These are phyloP conservation scores for Erpetoichthys calabaricus DNA, from an alignment of 2,797 vertebrate genomes.

Conservation along the genomic window DNA sequence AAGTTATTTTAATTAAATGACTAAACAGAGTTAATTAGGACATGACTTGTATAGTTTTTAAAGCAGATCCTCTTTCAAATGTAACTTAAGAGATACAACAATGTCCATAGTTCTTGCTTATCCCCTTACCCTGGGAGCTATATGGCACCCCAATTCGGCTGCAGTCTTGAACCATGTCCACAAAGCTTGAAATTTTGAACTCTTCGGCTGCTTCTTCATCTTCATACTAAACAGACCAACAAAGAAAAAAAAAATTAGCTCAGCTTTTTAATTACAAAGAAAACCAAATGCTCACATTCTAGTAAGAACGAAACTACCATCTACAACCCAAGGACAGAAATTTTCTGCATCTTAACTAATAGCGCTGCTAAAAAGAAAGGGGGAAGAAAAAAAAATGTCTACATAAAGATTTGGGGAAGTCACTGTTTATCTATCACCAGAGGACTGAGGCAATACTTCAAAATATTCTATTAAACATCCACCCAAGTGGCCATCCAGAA, in stretches of 20 bases:
- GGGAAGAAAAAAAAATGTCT: background rate
- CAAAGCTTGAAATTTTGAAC: constrained; percentile 95
- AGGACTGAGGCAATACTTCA: too few species aligned
- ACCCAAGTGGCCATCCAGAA: background rate
- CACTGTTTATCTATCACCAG: too few species aligned
- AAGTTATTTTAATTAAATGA: background rate
- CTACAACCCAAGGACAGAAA: background rate
- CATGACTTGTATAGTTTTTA: too few species aligned
- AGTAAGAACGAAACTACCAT: background rate
- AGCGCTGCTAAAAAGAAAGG: constrained; percentile 5
- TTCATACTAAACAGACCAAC: constrained; percentile 63
- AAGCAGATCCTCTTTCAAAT: background rate
- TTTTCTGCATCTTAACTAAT: constrained; percentile 8
- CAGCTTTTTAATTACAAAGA: too few species aligned
- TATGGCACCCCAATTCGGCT: constrained; percentile 78
- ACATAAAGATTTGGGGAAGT: background rate
- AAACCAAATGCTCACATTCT: too few species aligned
- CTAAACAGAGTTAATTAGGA: too few species aligned
- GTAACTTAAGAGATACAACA: too few species aligned
- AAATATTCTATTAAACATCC: background rate
- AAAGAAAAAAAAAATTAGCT: too few species aligned
- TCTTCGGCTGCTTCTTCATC: constrained; percentile 92
- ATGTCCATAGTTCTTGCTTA: background rate
- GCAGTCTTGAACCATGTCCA: constrained; percentile 89
- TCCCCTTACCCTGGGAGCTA: constrained; percentile 67